Evolutionary conservation across 1,140 invertebrate genomes (phyloP).

Genomic region (Branchinecta lindahli): DNA sequence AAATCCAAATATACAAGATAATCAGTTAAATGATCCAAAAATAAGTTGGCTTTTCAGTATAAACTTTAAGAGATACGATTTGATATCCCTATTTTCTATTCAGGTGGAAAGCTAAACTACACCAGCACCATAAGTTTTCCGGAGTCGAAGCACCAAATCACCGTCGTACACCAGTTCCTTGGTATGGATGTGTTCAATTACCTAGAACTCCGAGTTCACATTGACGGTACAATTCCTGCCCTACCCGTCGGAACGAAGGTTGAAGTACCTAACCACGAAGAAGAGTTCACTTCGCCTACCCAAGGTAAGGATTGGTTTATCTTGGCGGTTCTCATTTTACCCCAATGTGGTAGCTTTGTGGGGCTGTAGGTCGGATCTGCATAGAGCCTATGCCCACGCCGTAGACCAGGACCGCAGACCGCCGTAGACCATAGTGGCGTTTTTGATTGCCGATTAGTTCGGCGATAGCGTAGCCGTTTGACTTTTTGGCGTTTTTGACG

Average conservation of each 20-base stretch:
- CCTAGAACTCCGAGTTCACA: slow-evolving; percentile 52
- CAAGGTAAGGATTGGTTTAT: slow-evolving; percentile 35
- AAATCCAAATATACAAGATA: too few relatives aligned
- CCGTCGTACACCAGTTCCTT: slow-evolving; percentile 56
- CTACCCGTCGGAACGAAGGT: slow-evolving; percentile 45
- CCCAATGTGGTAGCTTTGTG: slow-evolving; percentile 11
- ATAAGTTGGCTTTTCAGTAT: too few relatives aligned
- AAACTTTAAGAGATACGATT: too few relatives aligned
- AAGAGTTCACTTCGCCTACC: slow-evolving; percentile 55
- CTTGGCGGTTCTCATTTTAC: neutral
- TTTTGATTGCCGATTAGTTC: too few relatives aligned
- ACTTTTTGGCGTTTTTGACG: too few relatives aligned
- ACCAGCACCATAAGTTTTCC: slow-evolving; percentile 54
- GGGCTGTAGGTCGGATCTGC: too few relatives aligned
- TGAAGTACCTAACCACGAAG: slow-evolving; percentile 57
- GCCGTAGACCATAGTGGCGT: too few relatives aligned
- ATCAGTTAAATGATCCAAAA: too few relatives aligned
- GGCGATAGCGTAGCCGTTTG: too few relatives aligned
- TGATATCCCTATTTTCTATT: too few relatives aligned
- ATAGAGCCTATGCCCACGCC: too few relatives aligned
- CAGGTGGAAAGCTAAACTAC: slow-evolving; percentile 66
- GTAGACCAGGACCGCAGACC: too few relatives aligned
- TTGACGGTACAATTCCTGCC: slow-evolving; percentile 58
- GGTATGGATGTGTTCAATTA: slow-evolving; percentile 85
- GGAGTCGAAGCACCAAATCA: slow-evolving; percentile 49